phyloP scores from a whole-genome alignment of 2,113 vertebrate genomes.

The Rhinogobius similis region DNA sequence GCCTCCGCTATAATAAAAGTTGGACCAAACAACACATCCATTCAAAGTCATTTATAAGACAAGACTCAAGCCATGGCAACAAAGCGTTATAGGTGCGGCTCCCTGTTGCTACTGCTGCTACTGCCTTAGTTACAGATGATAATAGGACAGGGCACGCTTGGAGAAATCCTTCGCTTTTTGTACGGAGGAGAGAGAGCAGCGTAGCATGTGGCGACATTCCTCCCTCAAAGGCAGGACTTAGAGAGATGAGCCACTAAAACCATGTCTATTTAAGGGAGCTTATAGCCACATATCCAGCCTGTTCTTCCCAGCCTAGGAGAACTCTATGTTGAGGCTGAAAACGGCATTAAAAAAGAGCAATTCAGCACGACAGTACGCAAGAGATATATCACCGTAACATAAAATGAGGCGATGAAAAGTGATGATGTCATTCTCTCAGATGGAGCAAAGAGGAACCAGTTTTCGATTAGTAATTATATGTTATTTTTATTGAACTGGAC shows the following conservation, averaged over 20 bases:
- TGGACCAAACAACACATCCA: background rate
- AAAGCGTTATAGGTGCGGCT: background rate
- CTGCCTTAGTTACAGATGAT: slow-evolving; percentile 12
- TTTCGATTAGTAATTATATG: too few relatives aligned
- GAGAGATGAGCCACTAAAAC: slow-evolving; percentile 51
- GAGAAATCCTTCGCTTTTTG: slow-evolving; percentile 14
- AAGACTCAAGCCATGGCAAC: background rate
- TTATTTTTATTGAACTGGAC: too few relatives aligned
- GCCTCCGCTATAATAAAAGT: background rate
- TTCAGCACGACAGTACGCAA: too few relatives aligned
- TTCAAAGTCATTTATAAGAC: slow-evolving; percentile 3
- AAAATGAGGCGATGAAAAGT: background rate
- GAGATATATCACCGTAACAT: background rate
- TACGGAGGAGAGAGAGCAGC: slow-evolving; percentile 6
- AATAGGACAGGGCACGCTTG: slow-evolving; percentile 30
- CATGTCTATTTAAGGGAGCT: slow-evolving; percentile 33
- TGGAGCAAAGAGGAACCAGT: too few relatives aligned
- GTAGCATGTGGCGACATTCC: slow-evolving; percentile 45
- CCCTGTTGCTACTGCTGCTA: background rate
- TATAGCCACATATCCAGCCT: slow-evolving; percentile 31
- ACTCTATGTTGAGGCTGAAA: background rate
- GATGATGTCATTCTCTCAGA: background rate
- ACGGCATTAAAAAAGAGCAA: slow-evolving; percentile 2
- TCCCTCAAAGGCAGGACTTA: slow-evolving; percentile 40
- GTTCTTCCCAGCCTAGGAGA: slow-evolving; percentile 11